Evolutionary conservation across 2,888 invertebrate species (phyloP).

Genomic region (Graphium colonna): DNA sequence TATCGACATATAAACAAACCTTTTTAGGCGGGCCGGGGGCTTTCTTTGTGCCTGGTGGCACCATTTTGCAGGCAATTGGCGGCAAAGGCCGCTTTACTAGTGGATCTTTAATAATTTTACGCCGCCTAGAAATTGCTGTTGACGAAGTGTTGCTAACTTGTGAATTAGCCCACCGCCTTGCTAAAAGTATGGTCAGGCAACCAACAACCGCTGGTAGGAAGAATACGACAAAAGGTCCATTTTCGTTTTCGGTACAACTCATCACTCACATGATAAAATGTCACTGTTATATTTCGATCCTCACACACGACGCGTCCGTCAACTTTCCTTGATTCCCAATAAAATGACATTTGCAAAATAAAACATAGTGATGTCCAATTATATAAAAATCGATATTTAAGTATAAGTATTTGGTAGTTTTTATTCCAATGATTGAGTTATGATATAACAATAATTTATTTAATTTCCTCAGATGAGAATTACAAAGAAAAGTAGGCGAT

Average conservation of each 20-base stretch:
- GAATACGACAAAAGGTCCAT: slow-evolving; percentile 78
- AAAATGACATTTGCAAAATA: slow-evolving; percentile 17
- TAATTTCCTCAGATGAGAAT: no score
- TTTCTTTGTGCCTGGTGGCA: slow-evolving; percentile 65
- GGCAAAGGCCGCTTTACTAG: slow-evolving; percentile 68
- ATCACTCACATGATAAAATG: slow-evolving; percentile 78
- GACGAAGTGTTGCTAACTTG: slow-evolving; percentile 69
- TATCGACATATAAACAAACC: slow-evolving; percentile 37
- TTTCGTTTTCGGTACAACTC: slow-evolving; percentile 80
- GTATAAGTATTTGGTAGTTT: no score
- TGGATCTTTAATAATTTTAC: slow-evolving; percentile 75
- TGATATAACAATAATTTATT: no score
- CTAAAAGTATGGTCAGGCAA: slow-evolving; percentile 74
- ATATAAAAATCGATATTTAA: no score
- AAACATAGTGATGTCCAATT: not conserved
- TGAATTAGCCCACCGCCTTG: slow-evolving; percentile 72
- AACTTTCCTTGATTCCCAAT: slow-evolving; percentile 13
- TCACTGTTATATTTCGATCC: slow-evolving; percentile 53
- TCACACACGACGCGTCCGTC: slow-evolving; percentile 29
- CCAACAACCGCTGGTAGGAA: slow-evolving; percentile 75
- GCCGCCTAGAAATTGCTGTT: slow-evolving; percentile 71
- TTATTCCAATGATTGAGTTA: no score
- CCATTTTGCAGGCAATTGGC: slow-evolving; percentile 67
- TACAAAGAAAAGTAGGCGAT: no score
- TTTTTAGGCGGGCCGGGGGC: slow-evolving; percentile 57